phyloP scores from a whole-genome alignment of 2,113 vertebrate genomes.

The Microtus ochrogaster region DNA sequence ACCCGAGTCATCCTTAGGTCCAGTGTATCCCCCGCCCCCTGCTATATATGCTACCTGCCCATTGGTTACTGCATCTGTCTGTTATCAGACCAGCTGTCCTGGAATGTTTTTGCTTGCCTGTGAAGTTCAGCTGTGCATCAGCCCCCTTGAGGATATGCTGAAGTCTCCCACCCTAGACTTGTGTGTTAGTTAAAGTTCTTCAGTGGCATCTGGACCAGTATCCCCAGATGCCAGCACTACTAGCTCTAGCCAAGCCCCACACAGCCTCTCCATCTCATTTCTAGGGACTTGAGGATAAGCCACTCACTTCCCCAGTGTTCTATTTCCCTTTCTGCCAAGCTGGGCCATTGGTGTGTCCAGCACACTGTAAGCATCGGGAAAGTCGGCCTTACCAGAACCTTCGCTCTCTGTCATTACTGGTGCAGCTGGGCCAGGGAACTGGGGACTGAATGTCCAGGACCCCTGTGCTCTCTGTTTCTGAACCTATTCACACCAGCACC shows the following conservation, averaged over 20 bases:
- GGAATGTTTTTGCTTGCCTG: too few species aligned
- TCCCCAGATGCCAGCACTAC: fast-evolving
- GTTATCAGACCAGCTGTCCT: neutral
- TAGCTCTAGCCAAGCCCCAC: neutral
- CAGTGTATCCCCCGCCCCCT: neutral
- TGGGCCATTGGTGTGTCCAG: too few species aligned
- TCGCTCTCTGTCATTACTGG: too few species aligned
- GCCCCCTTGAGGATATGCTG: neutral
- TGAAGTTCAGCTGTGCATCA: neutral
- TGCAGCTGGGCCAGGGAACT: neutral
- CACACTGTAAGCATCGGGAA: too few species aligned
- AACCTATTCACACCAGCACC: neutral
- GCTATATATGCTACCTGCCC: neutral
- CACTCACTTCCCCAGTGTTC: neutral
- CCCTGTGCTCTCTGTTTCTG: neutral
- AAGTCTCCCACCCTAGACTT: neutral
- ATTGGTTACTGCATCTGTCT: neutral
- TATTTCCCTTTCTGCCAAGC: neutral
- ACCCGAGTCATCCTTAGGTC: neutral
- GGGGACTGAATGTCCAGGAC: neutral
- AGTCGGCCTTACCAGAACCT: neutral
- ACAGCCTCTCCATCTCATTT: neutral
- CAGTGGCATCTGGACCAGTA: too few species aligned
- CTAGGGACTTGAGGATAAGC: neutral
- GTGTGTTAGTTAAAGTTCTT: neutral